A percentile compares a stretch with the other conserved stretches of the same genome.
Conservation (phyloP, 2,888 invertebrate genomes). For the Thecocarcelia acutangulata region DNA sequence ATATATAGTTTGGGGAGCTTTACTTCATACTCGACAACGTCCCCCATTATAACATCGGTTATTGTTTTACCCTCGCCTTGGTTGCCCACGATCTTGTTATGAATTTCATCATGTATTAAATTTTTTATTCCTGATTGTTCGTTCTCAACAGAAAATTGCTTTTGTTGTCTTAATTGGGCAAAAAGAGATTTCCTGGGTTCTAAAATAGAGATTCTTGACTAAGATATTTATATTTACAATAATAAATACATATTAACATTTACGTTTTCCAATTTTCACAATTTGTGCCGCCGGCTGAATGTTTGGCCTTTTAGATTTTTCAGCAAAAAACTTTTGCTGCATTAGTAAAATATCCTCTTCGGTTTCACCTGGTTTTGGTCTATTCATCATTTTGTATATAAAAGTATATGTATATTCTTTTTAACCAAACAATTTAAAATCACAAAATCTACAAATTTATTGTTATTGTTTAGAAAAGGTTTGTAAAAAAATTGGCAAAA, state of each 20-base stretch:
- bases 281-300: slow-evolving; percentile 85
- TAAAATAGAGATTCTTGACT: slow-evolving; percentile 56
- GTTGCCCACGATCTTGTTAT: slow-evolving; percentile 70
- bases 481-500: background rate
- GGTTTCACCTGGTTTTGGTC: slow-evolving; percentile 87
- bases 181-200: slow-evolving; percentile 78
- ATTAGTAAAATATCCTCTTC: slow-evolving; percentile 89
- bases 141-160: background rate
- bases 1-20: slow-evolving; percentile 50
- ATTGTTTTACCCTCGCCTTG: slow-evolving; percentile 24
- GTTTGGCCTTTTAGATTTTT: slow-evolving; percentile 83
- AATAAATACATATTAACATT: slow-evolving; percentile 24
- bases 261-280: slow-evolving; percentile 79
- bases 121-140: slow-evolving; percentile 27
- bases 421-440: background rate
- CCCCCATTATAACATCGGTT: slow-evolving; percentile 81
- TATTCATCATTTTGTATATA: slow-evolving; percentile 74
- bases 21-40: slow-evolving; percentile 82
- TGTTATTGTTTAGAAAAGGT: background rate
- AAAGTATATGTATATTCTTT: too few species aligned
- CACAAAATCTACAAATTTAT: background rate
- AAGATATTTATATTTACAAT: background rate
- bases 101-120: slow-evolving; percentile 74
- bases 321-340: slow-evolving; percentile 87
- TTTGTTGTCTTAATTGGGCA: slow-evolving; percentile 73